Evolutionary conservation across 2,888 invertebrate species (phyloP), one percentile per base, ranked within the genome.

Genomic region (Harmothoe impar): DNA sequence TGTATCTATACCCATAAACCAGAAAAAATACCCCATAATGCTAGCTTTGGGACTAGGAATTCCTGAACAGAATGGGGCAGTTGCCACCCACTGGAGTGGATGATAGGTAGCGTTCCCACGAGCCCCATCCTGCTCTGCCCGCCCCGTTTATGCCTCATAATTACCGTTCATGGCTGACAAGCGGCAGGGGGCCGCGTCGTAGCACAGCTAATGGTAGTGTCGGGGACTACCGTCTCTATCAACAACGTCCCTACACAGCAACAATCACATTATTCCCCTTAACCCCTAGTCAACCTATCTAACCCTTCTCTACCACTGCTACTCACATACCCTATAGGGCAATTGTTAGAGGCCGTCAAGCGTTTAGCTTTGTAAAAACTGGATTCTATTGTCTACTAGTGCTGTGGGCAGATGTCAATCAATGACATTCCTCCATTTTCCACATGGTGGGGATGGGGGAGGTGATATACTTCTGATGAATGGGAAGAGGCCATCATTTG

Each of bases 221-320:
- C 23, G n/a, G 62, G 62, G 62, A 15, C n/a, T n/a, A 62, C 62
- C 62, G 62, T 62, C 62, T 62, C 62, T n/a, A 62, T 62, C 23
- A 62, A 62, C 62, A 62, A 62, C 62, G 3, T n/a, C 7, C 62
- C 20, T 20, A 62, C 62, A 62, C 62, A 62, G 62, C 62, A 62
- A 62, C 62, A 62, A 62, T 62, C 62, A 62, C 62, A 62, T 62
- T 62, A 62, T n/a, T 3, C 15, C 43, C 62, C n/a, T 20, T 62
- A 62, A 1, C 62, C n/a, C n/a, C 62, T 62, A 3, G 3, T 20
- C 3, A 1, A 62, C 62, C 23, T 62, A 12, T 43, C 5, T 62
- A 62, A 62, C 62, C 62, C 62, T 62, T 62, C 62, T n/a, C n/a
- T n/a, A 52, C 54, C 54, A 15, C 54, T 17, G n/a, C n/a, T n/a